Base-by-base conservation (phyloP, 2,113 vertebrate species). In the Engystomops pustulosus region DNA sequence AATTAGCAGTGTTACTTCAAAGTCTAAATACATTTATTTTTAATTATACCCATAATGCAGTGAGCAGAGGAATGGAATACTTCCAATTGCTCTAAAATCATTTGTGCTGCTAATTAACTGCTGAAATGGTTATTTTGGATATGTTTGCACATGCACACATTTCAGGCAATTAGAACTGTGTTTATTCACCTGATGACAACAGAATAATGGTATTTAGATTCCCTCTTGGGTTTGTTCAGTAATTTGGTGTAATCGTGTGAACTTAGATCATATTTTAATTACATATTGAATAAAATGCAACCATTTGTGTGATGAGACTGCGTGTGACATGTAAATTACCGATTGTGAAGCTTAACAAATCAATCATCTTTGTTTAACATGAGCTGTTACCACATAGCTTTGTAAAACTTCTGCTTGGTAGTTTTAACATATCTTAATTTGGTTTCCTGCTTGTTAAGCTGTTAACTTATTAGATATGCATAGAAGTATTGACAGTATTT, bases 1-100 rank as follows among this genome's bases (percentile, higher is more conserved):
- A 76, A 67, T 83, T 83, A 82, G 68, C 38, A 76, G 55, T 67
- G 58, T 75, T 76, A 67, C 71, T 51, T 83, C 27, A 83, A 65
- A 65, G 58, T 67, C 71, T 51, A 76, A 76, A 67, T 83, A 76
- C 81, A 83, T 83, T 83, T 83, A 74, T 67, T 83, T 81, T 76
- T 83, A 83, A 83, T 83, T 83, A 76, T 83, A 83, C 27, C 81
- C 81, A 83, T 83, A 83, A 83, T 83, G 81, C 81, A 67, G 20
- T 32, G 69, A 75, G 25, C 25, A 30, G 38, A 45, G 53, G 9
- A 74, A 83, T 83, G 81, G 58, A 83, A 76, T 45, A 25, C 58
- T 60, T 82, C 80, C 80, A 82, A 82, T 76, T 67, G 55, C 55
- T 83, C 12, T 47, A 68, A 67, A 68, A 76, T 67, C 71, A 83